Evolutionary conservation across 2,888 invertebrate genomes (phyloP).

Genomic region (Ceriagrion tenellum): DNA sequence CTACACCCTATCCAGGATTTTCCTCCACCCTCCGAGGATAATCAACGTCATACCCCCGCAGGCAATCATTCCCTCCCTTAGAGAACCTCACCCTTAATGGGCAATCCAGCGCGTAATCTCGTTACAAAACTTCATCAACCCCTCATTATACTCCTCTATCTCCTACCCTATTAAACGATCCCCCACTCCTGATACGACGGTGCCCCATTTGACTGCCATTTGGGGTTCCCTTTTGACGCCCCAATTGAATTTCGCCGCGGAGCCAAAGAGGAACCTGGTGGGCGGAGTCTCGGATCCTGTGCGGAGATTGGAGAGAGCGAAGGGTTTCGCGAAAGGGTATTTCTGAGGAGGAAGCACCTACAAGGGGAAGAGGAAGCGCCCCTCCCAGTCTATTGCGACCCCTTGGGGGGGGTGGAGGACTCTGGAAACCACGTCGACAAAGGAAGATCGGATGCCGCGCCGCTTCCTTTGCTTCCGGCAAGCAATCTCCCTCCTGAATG

Average conservation of each 20-base stretch:
- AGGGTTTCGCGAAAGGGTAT: neutral
- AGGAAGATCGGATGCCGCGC: constrained; percentile 54
- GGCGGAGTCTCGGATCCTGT: neutral
- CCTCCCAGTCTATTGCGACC: neutral
- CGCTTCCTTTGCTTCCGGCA: constrained; percentile 62
- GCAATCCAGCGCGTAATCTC: constrained; percentile 1
- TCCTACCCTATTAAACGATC: neutral
- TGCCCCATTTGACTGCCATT: neutral
- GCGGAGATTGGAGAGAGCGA: neutral
- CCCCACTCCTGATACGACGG: neutral
- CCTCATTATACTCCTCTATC: neutral
- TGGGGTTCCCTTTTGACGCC: neutral
- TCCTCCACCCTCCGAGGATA: neutral
- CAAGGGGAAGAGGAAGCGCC: neutral
- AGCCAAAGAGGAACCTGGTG: neutral
- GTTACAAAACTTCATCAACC: neutral
- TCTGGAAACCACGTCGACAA: constrained; percentile 1
- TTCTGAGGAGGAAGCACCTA: neutral
- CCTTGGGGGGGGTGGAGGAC: neutral
- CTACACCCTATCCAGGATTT: neutral
- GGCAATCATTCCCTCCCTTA: neutral
- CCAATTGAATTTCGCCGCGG: neutral
- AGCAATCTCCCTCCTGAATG: constrained; percentile 54
- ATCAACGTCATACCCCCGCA: neutral
- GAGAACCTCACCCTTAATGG: neutral